A percentile compares a stretch with the other conserved stretches of the same genome.
phyloP scores from a whole-genome alignment of 2,888 invertebrate genomes.

The Latrodectus elegans region DNA sequence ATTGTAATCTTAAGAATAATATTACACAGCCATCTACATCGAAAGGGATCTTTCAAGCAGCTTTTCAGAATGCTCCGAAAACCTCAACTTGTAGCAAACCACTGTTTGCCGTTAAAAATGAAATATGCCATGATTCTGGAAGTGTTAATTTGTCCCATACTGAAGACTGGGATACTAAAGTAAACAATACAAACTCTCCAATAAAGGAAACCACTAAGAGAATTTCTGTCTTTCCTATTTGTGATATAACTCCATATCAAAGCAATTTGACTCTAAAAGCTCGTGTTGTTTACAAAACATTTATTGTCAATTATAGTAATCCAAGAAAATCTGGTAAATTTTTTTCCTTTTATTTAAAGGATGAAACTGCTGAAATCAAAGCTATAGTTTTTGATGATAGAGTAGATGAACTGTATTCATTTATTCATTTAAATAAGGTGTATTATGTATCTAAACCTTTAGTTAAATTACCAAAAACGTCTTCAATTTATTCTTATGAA shows the following conservation, averaged over 20 bases:
- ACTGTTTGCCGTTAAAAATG: too few species aligned
- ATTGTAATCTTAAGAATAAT: too few species aligned
- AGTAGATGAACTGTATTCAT: slow-evolving; percentile 90
- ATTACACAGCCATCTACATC: too few species aligned
- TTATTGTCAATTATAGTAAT: slow-evolving; percentile 91
- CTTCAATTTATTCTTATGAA: slow-evolving; percentile 92
- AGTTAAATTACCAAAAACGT: slow-evolving; percentile 93
- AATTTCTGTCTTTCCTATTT: slow-evolving; percentile 79
- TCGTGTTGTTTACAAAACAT: slow-evolving; percentile 87
- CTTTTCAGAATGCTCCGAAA: too few species aligned
- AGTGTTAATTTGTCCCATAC: slow-evolving; percentile 73
- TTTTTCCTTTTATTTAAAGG: slow-evolving; percentile 91
- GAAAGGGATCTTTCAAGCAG: too few species aligned
- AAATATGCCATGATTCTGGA: too few species aligned
- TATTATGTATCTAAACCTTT: slow-evolving; percentile 89
- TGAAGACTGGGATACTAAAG: slow-evolving; percentile 73
- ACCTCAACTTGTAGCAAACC: too few species aligned
- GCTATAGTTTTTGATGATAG: slow-evolving; percentile 91
- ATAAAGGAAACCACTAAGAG: too few species aligned
- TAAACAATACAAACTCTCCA: too few species aligned
- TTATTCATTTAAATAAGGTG: slow-evolving; percentile 84
- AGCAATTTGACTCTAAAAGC: slow-evolving; percentile 96
- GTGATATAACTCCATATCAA: slow-evolving; percentile 92
- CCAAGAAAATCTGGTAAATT: slow-evolving; percentile 88
- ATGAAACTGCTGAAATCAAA: slow-evolving; percentile 94